Percentiles rank a stretch among this genome's conserved stretches.
phyloP scores from a whole-genome alignment of 2,888 invertebrate species.

The Lasioglossum oenotherae region DNA sequence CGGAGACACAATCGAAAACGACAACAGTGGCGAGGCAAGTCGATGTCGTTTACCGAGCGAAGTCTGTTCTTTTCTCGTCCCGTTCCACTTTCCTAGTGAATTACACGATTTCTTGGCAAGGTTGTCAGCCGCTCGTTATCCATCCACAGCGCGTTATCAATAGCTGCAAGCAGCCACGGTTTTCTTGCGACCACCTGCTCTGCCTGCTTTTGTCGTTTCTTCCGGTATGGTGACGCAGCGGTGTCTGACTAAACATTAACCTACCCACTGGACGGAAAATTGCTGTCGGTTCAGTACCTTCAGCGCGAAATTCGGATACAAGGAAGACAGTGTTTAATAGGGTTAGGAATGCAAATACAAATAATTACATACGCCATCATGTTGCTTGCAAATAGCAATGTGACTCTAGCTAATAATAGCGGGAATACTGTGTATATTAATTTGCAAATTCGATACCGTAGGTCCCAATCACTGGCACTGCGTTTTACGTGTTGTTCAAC shows the following conservation, averaged over 20 bases:
- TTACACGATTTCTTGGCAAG: slow-evolving; percentile 57
- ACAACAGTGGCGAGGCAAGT: slow-evolving; percentile 13
- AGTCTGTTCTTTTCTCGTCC: background rate
- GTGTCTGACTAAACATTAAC: slow-evolving; percentile 56
- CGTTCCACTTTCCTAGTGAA: slow-evolving; percentile 14
- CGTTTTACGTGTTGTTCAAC: too few species aligned
- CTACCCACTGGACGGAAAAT: slow-evolving; percentile 50
- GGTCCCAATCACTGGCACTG: too few species aligned
- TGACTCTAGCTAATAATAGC: too few species aligned
- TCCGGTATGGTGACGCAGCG: slow-evolving; percentile 7
- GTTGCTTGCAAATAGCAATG: too few species aligned
- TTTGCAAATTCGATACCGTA: too few species aligned
- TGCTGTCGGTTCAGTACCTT: slow-evolving; percentile 43
- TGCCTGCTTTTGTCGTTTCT: slow-evolving; percentile 28
- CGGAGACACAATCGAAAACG: background rate
- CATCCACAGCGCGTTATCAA: slow-evolving; percentile 48
- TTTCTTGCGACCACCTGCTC: slow-evolving; percentile 15
- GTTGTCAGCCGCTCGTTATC: slow-evolving; percentile 59
- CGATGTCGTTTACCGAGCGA: slow-evolving; percentile 33
- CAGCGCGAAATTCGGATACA: background rate
- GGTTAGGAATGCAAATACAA: too few species aligned
- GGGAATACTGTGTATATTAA: too few species aligned
- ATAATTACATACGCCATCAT: too few species aligned
- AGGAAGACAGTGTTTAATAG: background rate
- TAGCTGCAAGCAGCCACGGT: slow-evolving; percentile 33